Percentiles rank a stretch among this genome's conserved stretches.
Evolutionary conservation across 2,888 invertebrate species (phyloP).

Genomic region (Drosophila suboccidentalis): DNA sequence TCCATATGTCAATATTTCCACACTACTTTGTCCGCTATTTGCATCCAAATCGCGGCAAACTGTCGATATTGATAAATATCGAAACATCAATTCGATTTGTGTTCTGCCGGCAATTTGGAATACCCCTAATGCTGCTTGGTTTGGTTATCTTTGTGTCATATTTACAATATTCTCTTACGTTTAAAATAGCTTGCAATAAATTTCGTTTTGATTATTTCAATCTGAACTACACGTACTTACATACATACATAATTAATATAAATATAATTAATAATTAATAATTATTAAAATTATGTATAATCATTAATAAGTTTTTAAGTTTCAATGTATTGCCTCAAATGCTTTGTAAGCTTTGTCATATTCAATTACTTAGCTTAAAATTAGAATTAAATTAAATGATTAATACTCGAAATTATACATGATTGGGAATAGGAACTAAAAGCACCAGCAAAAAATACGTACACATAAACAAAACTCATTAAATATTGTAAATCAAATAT

Average conservation of each 20-base stretch:
- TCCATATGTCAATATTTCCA: constrained; percentile 14
- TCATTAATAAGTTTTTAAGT: constrained; percentile 27
- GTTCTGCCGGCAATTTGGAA: constrained; percentile 25
- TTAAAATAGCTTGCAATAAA: constrained; percentile 20
- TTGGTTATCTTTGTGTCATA: constrained; percentile 60
- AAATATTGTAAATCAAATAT: constrained; percentile 40
- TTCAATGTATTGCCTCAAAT: constrained; percentile 76
- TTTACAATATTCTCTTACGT: constrained; percentile 54
- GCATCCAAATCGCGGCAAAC: constrained; percentile 18
- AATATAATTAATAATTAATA: constrained; percentile 20
- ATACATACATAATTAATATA: constrained; percentile 46
- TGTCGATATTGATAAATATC: not conserved
- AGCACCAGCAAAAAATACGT: constrained; percentile 75
- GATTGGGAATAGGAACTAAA: constrained; percentile 77
- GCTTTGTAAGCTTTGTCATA: constrained; percentile 79
- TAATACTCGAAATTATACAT: constrained; percentile 53
- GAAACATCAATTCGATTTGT: constrained; percentile 12
- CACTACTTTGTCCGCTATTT: constrained; percentile 24
- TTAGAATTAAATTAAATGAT: constrained; percentile 37
- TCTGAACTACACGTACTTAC: constrained; percentile 43
- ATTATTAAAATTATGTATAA: constrained; percentile 30
- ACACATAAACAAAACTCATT: constrained; percentile 27
- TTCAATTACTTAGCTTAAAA: constrained; percentile 70
- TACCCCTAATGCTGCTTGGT: constrained; percentile 64
- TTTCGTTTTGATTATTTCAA: constrained; percentile 60